These are phyloP conservation scores for Apoderus coryli DNA, from an alignment of 2,888 invertebrate genomes.

Conservation along the genomic window DNA sequence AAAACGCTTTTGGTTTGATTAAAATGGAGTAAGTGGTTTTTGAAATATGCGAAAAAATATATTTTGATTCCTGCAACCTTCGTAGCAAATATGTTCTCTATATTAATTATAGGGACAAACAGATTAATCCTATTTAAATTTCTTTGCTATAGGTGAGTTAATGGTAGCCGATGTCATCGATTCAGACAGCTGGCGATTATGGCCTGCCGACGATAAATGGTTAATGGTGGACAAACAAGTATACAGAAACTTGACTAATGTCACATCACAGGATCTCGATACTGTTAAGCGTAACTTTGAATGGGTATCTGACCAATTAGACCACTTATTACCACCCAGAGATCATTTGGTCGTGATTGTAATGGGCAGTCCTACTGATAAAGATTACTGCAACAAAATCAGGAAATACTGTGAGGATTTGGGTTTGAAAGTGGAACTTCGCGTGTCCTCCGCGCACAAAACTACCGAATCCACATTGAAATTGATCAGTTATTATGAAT, in stretches of 20 bases:
- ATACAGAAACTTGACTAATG: constrained; percentile 78
- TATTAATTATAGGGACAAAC: too few relatives aligned
- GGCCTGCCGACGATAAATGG: constrained; percentile 92
- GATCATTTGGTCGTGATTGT: constrained; percentile 71
- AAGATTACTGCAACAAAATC: constrained; percentile 72
- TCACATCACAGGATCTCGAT: constrained; percentile 75
- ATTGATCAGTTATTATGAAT: constrained; percentile 69
- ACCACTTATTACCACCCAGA: constrained; percentile 45
- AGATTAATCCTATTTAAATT: too few relatives aligned
- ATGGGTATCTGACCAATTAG: constrained; percentile 79
- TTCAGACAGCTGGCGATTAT: constrained; percentile 95
- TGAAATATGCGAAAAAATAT: too few relatives aligned
- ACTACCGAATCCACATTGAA: constrained; percentile 67
- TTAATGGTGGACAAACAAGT: constrained; percentile 97
- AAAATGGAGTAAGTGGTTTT: too few relatives aligned
- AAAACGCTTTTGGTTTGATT: too few relatives aligned
- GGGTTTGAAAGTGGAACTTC: constrained; percentile 64
- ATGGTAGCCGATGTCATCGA: constrained; percentile 94
- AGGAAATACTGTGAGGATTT: constrained; percentile 52
- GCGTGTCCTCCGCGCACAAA: constrained; percentile 93
- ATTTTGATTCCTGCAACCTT: too few relatives aligned
- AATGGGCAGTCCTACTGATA: constrained; percentile 89
- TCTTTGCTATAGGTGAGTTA: constrained; percentile 79
- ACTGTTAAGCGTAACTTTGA: constrained; percentile 86
- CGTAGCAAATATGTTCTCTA: too few relatives aligned